phyloP scores from a whole-genome alignment of 2,797 vertebrate genomes.

The Anguilla obscura region DNA sequence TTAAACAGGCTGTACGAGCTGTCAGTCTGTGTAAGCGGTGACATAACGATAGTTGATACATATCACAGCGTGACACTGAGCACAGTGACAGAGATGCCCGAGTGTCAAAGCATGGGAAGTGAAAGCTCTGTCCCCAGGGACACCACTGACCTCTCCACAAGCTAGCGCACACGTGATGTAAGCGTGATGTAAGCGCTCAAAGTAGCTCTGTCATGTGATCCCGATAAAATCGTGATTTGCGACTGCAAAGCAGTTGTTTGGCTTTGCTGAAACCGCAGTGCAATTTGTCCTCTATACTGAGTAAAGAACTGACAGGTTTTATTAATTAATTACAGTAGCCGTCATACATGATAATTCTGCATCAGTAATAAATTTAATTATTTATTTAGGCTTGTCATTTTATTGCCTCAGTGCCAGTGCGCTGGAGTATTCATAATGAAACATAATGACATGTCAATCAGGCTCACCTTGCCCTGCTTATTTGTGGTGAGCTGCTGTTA shows the following conservation, averaged over 20 bases:
- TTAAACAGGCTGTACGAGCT: background rate
- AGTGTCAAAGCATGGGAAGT: constrained; percentile 58
- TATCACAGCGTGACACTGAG: constrained; percentile 47
- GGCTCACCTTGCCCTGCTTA: background rate
- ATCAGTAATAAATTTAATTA: background rate
- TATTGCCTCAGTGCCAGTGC: background rate
- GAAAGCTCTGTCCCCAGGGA: constrained; percentile 50
- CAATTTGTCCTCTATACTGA: background rate
- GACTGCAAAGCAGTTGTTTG: background rate
- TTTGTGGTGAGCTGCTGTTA: background rate
- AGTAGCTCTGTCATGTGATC: background rate
- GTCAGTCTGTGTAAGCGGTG: constrained; percentile 1
- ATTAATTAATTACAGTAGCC: background rate
- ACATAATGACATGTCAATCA: background rate
- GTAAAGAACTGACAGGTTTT: background rate
- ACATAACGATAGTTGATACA: constrained; percentile 26
- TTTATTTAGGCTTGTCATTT: background rate
- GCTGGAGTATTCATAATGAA: background rate
- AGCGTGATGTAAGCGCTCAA: background rate
- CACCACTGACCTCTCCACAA: constrained; percentile 46
- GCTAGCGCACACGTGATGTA: background rate
- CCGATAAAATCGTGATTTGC: background rate
- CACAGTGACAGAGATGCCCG: constrained; percentile 35
- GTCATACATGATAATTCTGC: background rate
- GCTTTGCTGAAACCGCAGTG: background rate